Base-by-base conservation (phyloP, 1,140 invertebrate species). In the Trichonephila clavata region DNA sequence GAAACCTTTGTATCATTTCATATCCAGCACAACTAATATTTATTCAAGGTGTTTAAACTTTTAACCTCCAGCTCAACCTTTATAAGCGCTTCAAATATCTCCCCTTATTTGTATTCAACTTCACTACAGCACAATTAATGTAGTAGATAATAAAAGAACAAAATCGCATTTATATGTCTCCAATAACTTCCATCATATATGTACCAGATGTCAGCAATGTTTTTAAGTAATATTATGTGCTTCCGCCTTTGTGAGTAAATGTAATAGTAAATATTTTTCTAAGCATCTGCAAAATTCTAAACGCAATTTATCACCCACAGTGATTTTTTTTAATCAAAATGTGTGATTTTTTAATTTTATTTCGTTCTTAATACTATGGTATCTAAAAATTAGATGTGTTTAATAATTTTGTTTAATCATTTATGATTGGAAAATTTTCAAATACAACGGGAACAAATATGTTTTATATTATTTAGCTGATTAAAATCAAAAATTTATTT, bases 171-270 rank as follows among this genome's bases (percentile, higher is more conserved):
- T 71, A 71, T 32, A 27, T 71, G 2, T 71, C 68, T 27, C 68
- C 24, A 18, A 57, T 7, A n/a, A 57, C 81, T 84, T 84, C 81
- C 81, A 84, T 84, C 13, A 59, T 71, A 24, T 71, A 14, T 71
- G 24, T 71, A 71, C 27, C 68, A 14, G 27, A 71, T 32, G 3
- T 71, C 68, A 71, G 68, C 68, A 71, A 32, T 13, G 68, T 71
- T 71, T 71, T 57, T 59, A 84, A 57, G 59, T 20, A 50, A 18
- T 84, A 13, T 84, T 84, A 43, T 57, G 81, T 84, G 81, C 81
- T 84, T 84, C 81, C 81, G 81, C 57, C n/a, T 84, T 59, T 84
- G 57, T 84, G 57, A n/a, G 57, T 84, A n/a, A 57, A 57, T 84
- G 21, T 57, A 80, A 32, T 32, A 32, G 71, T 32, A 80, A 18